Evolutionary conservation across 2,797 vertebrate species (phyloP).

Genomic region (Denticeps clupeoides): DNA sequence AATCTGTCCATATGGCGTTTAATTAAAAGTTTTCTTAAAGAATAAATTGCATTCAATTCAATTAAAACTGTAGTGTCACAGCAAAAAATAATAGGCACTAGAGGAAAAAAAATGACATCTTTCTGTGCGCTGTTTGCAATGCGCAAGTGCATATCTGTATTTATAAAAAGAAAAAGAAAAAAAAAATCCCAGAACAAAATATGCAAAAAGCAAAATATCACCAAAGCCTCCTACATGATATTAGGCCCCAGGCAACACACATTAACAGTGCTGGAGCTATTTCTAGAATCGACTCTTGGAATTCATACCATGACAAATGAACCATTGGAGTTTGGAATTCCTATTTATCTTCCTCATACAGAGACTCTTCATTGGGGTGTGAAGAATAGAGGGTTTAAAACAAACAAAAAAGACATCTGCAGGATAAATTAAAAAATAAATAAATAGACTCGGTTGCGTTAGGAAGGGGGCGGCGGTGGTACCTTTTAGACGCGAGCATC

Average conservation of each 20-base stretch:
- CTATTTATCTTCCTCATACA: constrained; percentile 69
- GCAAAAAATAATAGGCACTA: constrained; percentile 68
- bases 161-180: constrained; percentile 19
- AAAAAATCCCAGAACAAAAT: constrained; percentile 58
- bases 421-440: constrained; percentile 64
- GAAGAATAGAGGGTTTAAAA: constrained; percentile 68
- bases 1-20: constrained; percentile 73
- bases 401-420: constrained; percentile 51
- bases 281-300: constrained; percentile 72
- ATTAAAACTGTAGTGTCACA: constrained; percentile 75
- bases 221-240: constrained; percentile 75
- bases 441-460: constrained; percentile 49
- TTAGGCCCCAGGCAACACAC: constrained; percentile 62
- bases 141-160: constrained; percentile 54
- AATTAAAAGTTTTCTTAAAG: constrained; percentile 79
- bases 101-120: constrained; percentile 34
- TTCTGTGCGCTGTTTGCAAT: constrained; percentile 51
- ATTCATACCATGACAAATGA: constrained; percentile 75
- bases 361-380: constrained; percentile 63
- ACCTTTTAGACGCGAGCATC: constrained; percentile 15
- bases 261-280: constrained; percentile 66
- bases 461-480: constrained; percentile 44
- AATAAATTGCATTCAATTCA: constrained; percentile 77
- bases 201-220: constrained; percentile 73
- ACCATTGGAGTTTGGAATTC: constrained; percentile 71